A percentile compares a stretch with the other conserved stretches of the same genome.
These are phyloP conservation scores for Phoebastria nigripes DNA, from an alignment of 2,797 vertebrate species.

Conservation along the genomic window DNA sequence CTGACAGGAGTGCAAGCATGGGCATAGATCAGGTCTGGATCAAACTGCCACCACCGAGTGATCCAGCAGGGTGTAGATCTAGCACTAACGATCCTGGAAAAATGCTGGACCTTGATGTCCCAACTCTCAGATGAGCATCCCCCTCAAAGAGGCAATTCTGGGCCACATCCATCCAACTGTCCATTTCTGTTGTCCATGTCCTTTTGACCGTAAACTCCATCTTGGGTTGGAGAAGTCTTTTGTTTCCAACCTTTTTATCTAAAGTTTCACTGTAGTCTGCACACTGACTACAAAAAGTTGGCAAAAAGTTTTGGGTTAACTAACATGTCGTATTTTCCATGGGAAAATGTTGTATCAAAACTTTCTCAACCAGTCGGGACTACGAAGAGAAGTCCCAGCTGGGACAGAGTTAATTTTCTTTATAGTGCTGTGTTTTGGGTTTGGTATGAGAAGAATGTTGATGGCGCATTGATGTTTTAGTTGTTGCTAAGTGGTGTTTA, in stretches of 20 bases:
- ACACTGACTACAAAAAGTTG: background rate
- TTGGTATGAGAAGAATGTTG: no score
- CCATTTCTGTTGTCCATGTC: background rate
- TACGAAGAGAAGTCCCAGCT: background rate
- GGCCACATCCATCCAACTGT: background rate
- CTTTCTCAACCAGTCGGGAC: background rate
- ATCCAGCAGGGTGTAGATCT: background rate
- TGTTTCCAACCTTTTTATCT: background rate
- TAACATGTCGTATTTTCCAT: background rate
- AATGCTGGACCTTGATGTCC: background rate
- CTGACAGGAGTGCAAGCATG: background rate
- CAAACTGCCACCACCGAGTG: background rate
- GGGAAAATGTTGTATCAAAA: background rate
- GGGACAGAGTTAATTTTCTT: no score
- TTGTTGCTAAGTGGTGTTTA: no score
- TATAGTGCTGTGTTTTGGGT: no score
- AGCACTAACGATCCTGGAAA: background rate
- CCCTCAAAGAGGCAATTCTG: background rate
- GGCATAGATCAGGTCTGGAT: background rate
- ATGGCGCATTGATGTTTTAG: no score
- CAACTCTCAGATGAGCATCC: rapidly evolving
- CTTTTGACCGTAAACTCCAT: background rate
- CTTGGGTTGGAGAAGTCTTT: background rate
- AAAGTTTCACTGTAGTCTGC: background rate
- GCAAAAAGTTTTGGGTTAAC: background rate